Evolutionary conservation across 2,113 vertebrate species (phyloP), one percentile per base, ranked within the genome.

Genomic region (Epinephelus fuscoguttatus): DNA sequence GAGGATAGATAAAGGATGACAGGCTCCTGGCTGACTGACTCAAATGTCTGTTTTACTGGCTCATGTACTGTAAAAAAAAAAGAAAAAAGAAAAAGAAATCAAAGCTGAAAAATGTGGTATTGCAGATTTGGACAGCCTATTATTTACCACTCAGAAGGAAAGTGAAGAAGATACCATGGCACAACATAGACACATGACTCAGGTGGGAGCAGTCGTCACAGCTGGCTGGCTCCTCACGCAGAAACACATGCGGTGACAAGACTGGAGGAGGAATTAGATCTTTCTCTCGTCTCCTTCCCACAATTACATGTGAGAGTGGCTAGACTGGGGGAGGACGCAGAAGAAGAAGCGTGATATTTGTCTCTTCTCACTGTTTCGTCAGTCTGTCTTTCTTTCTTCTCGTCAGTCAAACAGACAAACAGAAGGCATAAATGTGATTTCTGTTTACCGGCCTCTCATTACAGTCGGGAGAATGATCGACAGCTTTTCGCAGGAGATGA

Each of bases 101-200:
- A 67, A 83, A 72, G 50, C 66, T 12, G 23, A 6, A n/a, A 30
- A 23, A 77, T 68, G 19, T 69, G 19, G 7, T 25, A 37, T 55
- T 37, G 50, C 49, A 53, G 21, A 45, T 78, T 67, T 81, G 30
- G 76, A 74, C 57, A 79, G 74, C 56, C 68, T 78, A 67, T 82
- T 80, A 84, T 86, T 90, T 84, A 55, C 37, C 75, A 64, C 37
- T 87, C 72, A 67, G 57, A 62, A 69, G 63, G 30, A 33, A 64
- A 60, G 78, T 42, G 70, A 81, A 56, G 50, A 59, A 60, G 30
- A 75, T 52, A 73, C 50, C 70, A 73, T 55, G 59, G 75, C 71
- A 82, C 55, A 71, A 59, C 78, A 70, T 55, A 80, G 70, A 88
- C 83, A 76, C 83, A 73, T 67, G 85, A 87, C 74, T 84, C 84